Base-by-base conservation (phyloP, 2,888 invertebrate species). In the Troides aeacus region DNA sequence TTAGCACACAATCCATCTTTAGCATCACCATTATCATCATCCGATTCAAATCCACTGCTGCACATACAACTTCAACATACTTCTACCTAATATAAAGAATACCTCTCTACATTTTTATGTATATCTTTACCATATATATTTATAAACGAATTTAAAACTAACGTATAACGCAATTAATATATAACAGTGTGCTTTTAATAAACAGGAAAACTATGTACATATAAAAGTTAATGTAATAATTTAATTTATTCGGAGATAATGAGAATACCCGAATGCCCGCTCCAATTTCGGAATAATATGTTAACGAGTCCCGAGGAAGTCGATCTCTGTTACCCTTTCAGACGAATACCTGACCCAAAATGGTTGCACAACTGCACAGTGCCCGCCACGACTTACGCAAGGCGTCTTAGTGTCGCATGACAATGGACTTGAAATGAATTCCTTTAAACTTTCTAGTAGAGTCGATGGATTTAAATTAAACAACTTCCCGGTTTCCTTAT, bases 361-460 rank as follows among this genome's bases (percentile, higher is more conserved):
- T 77, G 75, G 81, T 89, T 88, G 81, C 85, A 85, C 85, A 88
- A 89, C 79, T 75, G 74, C 68, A 64, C 72, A 69, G 71, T 65
- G 73, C 71, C 71, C 77, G 79, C 77, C 77, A 75, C 74, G 75
- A 73, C 72, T 80, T 84, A 83, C 84, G 85, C 85, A 86, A 83
- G 81, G 80, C 79, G 78, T 75, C 79, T 79, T 80, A 79, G 77
- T 78, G 81, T 80, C 80, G 84, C 82, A 84, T 89, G 88, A 89
- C 90, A 89, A 89, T 90, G 88, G 83, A 85, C 87, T 87, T 85
- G 87, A 83, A 83, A 82, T 84, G 81, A 82, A 84, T 85, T 86
- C 85, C 83, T 72, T 72, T 72, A 46, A 73, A 75, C 71, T 68
- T 71, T 67, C 69, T 64, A 71, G 71, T 69, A 62, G 61, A 65